Conservation (phyloP, 2,113 vertebrate species). For the Diphyllodes magnificus region DNA sequence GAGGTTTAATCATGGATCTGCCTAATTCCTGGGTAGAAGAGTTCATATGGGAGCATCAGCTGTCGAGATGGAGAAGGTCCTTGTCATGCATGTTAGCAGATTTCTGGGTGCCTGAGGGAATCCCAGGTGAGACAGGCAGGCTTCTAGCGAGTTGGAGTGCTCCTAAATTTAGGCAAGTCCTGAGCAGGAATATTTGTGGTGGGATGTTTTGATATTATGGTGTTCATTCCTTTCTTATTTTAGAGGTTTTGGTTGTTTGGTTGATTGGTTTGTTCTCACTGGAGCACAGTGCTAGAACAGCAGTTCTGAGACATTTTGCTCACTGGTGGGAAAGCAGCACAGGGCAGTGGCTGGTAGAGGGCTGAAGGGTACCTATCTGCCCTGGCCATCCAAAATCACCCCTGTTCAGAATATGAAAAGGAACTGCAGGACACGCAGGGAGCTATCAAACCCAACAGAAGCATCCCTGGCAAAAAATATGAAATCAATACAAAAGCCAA, state of each 20-base stretch:
- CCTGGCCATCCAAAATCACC: background rate
- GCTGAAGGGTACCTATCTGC: background rate
- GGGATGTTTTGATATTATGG: background rate
- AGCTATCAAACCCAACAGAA: background rate
- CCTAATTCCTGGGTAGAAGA: background rate
- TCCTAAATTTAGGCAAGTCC: background rate
- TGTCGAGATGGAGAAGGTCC: background rate
- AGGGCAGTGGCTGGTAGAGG: background rate
- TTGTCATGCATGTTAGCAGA: background rate
- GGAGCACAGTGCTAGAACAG: background rate
- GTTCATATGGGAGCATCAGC: background rate
- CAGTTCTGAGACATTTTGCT: background rate
- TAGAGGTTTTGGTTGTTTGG: background rate
- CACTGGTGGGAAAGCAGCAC: rapidly evolving
- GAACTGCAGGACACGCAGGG: background rate
- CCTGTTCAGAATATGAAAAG: background rate
- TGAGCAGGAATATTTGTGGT: background rate
- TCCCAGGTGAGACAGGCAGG: background rate
- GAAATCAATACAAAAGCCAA: background rate
- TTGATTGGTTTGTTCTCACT: background rate
- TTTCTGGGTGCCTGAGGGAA: background rate
- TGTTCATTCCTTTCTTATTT: background rate
- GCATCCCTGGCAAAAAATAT: background rate
- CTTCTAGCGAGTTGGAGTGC: background rate
- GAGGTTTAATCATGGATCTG: background rate